phyloP scores from a whole-genome alignment of 2,888 invertebrate genomes.

The Smittia aterrima region DNA sequence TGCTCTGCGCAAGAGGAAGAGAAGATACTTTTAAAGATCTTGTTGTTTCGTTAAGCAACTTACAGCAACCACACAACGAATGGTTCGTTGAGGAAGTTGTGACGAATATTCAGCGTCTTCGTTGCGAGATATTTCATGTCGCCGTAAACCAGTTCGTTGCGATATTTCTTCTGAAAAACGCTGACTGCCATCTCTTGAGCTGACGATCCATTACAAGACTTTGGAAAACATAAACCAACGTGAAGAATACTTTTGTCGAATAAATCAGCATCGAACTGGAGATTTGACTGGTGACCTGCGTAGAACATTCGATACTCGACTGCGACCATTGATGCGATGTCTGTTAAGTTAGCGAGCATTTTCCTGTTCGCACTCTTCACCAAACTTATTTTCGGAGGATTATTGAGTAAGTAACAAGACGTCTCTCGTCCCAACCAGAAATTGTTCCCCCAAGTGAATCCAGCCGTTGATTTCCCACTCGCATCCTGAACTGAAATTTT shows the following conservation, averaged over 20 bases:
- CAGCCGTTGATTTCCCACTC: conserved; percentile 53
- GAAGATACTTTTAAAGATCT: neutral
- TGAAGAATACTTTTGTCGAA: conserved; percentile 31
- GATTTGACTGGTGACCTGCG: neutral
- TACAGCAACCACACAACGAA: conserved; percentile 44
- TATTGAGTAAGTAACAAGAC: conserved; percentile 44
- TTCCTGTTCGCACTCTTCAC: neutral
- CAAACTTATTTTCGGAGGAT: conserved; percentile 20
- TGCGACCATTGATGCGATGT: neutral
- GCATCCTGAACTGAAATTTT: conserved; percentile 52
- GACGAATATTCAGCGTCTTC: conserved; percentile 43
- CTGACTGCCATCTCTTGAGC: neutral
- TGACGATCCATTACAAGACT: neutral
- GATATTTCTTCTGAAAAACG: neutral
- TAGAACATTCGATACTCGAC: conserved; percentile 35
- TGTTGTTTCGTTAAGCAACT: conserved; percentile 24
- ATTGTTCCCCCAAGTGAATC: conserved; percentile 55
- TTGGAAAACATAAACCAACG: conserved; percentile 34
- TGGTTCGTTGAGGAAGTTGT: conserved; percentile 43
- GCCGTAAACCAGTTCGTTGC: neutral
- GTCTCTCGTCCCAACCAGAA: conserved; percentile 55
- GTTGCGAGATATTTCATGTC: conserved; percentile 40
- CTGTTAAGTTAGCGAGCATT: neutral
- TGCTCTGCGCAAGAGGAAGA: conserved; percentile 5
- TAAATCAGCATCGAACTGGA: conserved; percentile 15